Base-by-base conservation (phyloP, 2,113 vertebrate genomes). In the Psephotus haematonotus region DNA sequence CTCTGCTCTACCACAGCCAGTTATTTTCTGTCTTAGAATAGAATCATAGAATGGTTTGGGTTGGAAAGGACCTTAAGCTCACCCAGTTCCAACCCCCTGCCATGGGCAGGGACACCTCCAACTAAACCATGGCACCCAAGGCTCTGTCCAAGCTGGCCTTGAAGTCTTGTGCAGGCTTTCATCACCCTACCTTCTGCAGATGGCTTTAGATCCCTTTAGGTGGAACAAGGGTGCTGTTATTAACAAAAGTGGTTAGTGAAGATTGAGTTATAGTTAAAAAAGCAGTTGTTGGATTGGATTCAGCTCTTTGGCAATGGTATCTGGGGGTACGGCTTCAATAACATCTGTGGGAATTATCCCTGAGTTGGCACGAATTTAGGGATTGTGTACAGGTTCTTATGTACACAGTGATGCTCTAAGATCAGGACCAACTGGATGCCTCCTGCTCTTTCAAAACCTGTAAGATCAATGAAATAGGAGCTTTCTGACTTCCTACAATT, bases 311-410 rank as follows among this genome's bases (percentile, higher is more conserved):
- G 57, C 46, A 39, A 50, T 15, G 14, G 47, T 79, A 3, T 31
- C 29, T 13, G 3, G 24, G 41, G 27, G 4, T 29, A 1, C 13
- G 3, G 16, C 64, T 84, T 46, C 2, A 3, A 2, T 6, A 33
- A 18, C 14, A 10, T 12, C 77, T 8, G 12, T 20, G 75, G 82
- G 78, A 44, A 20, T 69, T 39, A 12, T 11, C 27, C 46, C 50
- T 46, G 47, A 47, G 19, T 6, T 44, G 78, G 80, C 15, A 15
- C 37, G 52, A 59, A 8, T 2, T 60, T 60, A 13, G 44, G 67
- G 89, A 10, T 12, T 1, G 0, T 25, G 31, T 18, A n/a, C 67
- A 8, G 52, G 11, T 10, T 7, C 47, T 57, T 20, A 4, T 2
- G 53, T 20, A 19, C 9, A 2, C 0, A 7, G 37, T 5, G 62